phyloP scores from a whole-genome alignment of 2,113 vertebrate genomes.

The Lethenteron reissneri region DNA sequence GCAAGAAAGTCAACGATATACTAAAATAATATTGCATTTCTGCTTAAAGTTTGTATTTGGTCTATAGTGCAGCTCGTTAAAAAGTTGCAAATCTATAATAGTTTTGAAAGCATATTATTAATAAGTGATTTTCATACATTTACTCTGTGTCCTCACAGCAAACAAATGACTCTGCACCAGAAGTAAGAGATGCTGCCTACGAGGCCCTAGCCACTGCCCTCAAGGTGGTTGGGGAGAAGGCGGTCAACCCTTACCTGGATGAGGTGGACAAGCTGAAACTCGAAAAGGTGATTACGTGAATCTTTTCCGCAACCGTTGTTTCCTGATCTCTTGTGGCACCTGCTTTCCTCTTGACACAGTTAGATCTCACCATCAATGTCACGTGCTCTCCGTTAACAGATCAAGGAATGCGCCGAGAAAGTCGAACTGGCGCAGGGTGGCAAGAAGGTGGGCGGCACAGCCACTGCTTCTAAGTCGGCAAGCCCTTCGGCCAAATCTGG shows the following conservation, averaged over 20 bases:
- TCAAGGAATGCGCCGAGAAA: slow-evolving; percentile 85
- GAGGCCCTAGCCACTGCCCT: slow-evolving; percentile 78
- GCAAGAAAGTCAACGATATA: neutral
- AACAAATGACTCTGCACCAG: slow-evolving; percentile 79
- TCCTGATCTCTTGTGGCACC: too few relatives aligned
- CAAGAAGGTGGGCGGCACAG: slow-evolving; percentile 24
- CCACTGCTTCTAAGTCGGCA: slow-evolving; percentile 26
- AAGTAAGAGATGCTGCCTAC: slow-evolving; percentile 88
- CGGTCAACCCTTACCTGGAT: slow-evolving; percentile 64
- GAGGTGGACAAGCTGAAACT: slow-evolving; percentile 92
- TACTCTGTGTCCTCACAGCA: slow-evolving; percentile 30
- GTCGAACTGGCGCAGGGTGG: slow-evolving; percentile 46
- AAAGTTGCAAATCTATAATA: too few relatives aligned
- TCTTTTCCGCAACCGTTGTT: neutral
- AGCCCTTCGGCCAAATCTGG: slow-evolving; percentile 21
- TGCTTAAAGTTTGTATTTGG: too few relatives aligned
- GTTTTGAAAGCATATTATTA: too few relatives aligned
- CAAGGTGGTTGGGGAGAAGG: slow-evolving; percentile 86
- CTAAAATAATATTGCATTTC: neutral
- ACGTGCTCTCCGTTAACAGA: slow-evolving; percentile 24
- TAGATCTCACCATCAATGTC: neutral
- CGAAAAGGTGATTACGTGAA: slow-evolving; percentile 39
- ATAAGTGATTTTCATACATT: too few relatives aligned
- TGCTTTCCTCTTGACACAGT: neutral
- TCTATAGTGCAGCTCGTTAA: too few relatives aligned